These are phyloP conservation scores for Nematolebias whitei DNA, from an alignment of 2,113 vertebrate genomes.

Conservation along the genomic window DNA sequence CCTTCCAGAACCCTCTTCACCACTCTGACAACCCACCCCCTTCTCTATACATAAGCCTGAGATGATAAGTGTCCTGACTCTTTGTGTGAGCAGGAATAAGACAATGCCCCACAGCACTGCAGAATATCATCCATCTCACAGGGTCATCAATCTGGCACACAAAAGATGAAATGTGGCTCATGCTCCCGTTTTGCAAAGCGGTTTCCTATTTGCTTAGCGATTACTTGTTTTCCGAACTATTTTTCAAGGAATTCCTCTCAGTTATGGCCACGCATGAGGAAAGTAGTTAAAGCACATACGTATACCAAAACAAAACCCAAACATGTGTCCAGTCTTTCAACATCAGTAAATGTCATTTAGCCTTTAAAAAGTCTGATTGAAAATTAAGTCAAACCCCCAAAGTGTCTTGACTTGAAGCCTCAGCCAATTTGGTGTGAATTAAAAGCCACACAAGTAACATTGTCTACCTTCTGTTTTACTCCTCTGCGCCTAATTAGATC, in stretches of 20 bases:
- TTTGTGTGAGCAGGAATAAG: slow-evolving; percentile 73
- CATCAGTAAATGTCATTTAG: background rate
- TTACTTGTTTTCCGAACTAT: slow-evolving; percentile 38
- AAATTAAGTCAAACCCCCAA: background rate
- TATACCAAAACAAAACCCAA: slow-evolving; percentile 10
- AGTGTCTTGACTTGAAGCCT: slow-evolving; percentile 13
- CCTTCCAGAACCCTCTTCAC: slow-evolving; percentile 59
- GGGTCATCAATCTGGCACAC: slow-evolving; percentile 79
- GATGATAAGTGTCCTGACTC: slow-evolving; percentile 80
- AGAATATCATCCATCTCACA: slow-evolving; percentile 82
- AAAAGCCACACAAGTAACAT: slow-evolving; percentile 27
- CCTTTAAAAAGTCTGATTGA: background rate
- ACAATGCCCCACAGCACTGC: slow-evolving; percentile 77
- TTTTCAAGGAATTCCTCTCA: slow-evolving; percentile 15
- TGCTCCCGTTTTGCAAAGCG: slow-evolving; percentile 52
- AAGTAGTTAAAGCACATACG: background rate
- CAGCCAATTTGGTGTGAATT: slow-evolving; percentile 13
- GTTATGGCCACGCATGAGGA: slow-evolving; percentile 5
- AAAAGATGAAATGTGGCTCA: slow-evolving; percentile 80
- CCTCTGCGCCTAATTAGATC: slow-evolving; percentile 38
- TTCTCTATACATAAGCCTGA: slow-evolving; percentile 72
- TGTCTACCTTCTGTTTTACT: slow-evolving; percentile 27
- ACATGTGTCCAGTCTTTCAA: slow-evolving; percentile 6
- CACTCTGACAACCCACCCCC: slow-evolving; percentile 68
- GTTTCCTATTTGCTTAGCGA: slow-evolving; percentile 55